Base-by-base conservation (phyloP, 2,888 invertebrate species). In the Leistus spinibarbis region DNA sequence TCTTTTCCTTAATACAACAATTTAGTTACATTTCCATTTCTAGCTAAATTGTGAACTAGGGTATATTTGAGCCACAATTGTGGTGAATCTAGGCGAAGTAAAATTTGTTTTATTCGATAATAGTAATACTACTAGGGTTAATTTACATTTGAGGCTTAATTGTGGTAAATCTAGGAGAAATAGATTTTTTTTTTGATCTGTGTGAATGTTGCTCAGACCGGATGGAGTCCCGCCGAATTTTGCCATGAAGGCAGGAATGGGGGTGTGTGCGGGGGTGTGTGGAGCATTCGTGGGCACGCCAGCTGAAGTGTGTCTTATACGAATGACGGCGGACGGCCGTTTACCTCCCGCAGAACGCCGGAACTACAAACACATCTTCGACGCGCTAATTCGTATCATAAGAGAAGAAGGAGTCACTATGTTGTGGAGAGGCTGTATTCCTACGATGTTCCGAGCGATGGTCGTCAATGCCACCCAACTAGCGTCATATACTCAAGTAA, bases 381-480 rank as follows among this genome's bases (percentile, higher is more conserved):
- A 98, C 83, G 97, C 98, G 0, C 85, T 98, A 5, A 81, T 87
- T 4, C 88, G 95, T 76, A 95, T 95, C 67, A 86, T 88, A 0
- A 87, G 85, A 83, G 91, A 97, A 88, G 97, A 97, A 86, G 84
- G 88, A 2, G 86, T 96, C 0, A 80, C 93, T 0, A 95, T 97
- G 10, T 85, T 99, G 53, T 99, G 99, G 98, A 90, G 98, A 80
- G 99, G 94, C 2, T 93, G 95, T 17, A 88, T 93, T 69, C 95
- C 96, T 10, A 96, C 96, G 0, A 93, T 96, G 84, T 92, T 92
- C 0, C 88, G 95, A 71, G 98, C 99, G 0, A 97, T 99, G 96
- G 98, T 99, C 0, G 99, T 99, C 17, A 99, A 99, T 86, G 98
- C 97, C 53, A 98, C 98, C 0, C 99, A 99, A 84, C 89, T 99